These are phyloP conservation scores for Hydropsyche betteni DNA, from an alignment of 2,888 invertebrate genomes.

Conservation along the genomic window DNA sequence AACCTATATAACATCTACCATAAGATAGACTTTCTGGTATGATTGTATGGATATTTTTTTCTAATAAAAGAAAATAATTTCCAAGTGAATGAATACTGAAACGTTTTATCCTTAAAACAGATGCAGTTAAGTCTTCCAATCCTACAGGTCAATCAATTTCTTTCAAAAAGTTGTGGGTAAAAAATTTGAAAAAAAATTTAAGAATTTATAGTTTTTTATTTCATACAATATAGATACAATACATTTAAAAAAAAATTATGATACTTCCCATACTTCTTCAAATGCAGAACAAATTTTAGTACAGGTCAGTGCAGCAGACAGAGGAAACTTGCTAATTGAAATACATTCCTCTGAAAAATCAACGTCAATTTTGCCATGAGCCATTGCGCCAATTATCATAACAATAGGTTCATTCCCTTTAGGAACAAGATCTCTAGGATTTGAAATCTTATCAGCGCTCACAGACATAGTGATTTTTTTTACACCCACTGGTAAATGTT, in stretches of 20 bases:
- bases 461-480: conserved; percentile 91
- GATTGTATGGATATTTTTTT: too few species aligned
- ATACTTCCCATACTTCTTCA: conserved; percentile 90
- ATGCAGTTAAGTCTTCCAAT: too few species aligned
- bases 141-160: too few species aligned
- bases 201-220: too few species aligned
- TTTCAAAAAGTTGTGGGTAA: too few species aligned
- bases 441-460: conserved; percentile 74
- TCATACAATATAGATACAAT: too few species aligned
- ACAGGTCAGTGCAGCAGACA: conserved; percentile 96
- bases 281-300: conserved; percentile 94
- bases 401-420: conserved; percentile 83
- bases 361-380: conserved; percentile 88
- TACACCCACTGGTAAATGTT: conserved; percentile 95
- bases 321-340: conserved; percentile 95
- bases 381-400: conserved; percentile 95
- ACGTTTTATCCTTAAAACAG: too few species aligned
- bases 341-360: conserved; percentile 92
- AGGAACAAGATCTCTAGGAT: conserved; percentile 82
- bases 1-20: too few species aligned
- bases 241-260: background rate
- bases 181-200: too few species aligned
- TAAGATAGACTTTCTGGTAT: too few species aligned
- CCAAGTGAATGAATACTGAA: too few species aligned
- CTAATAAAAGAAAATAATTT: too few species aligned